phyloP scores from a whole-genome alignment of 2,888 invertebrate species.

The Polydrusus cervinus region DNA sequence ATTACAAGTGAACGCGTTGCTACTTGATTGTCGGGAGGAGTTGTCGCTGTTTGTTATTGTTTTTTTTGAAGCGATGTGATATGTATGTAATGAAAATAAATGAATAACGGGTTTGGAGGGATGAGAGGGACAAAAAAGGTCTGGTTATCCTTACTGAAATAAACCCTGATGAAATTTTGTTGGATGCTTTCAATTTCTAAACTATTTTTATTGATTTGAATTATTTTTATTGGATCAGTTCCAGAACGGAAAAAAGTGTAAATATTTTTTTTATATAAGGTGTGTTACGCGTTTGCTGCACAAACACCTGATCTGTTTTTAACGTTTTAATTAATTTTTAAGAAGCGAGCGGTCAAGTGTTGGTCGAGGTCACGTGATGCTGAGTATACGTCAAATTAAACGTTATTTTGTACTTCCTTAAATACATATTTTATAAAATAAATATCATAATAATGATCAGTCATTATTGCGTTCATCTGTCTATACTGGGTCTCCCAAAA shows the following conservation, averaged over 20 bases:
- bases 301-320: too few relatives aligned
- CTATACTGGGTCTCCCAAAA: too few relatives aligned
- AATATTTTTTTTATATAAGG: too few relatives aligned
- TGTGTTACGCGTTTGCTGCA: too few relatives aligned
- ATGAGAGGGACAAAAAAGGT: neutral
- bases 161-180: neutral
- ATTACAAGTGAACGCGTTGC: constrained; percentile 1
- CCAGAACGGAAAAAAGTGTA: neutral
- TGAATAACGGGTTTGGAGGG: neutral
- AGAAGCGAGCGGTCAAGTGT: too few relatives aligned
- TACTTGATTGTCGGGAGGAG: neutral
- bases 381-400: too few relatives aligned
- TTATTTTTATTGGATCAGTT: neutral
- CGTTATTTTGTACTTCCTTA: too few relatives aligned
- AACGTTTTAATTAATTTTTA: too few relatives aligned
- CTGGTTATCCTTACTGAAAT: constrained; percentile 16
- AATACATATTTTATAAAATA: too few relatives aligned
- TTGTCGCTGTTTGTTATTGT: constrained; percentile 8
- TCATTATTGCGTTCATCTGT: too few relatives aligned
- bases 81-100: constrained; percentile 15
- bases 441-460: too few relatives aligned
- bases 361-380: too few relatives aligned
- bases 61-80: constrained; percentile 2
- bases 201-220: constrained; percentile 1
- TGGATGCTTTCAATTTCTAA: neutral